Evolutionary conservation across 2,113 vertebrate genomes (phyloP), one percentile per base, ranked within the genome.

Genomic region (Aphyosemion australe): DNA sequence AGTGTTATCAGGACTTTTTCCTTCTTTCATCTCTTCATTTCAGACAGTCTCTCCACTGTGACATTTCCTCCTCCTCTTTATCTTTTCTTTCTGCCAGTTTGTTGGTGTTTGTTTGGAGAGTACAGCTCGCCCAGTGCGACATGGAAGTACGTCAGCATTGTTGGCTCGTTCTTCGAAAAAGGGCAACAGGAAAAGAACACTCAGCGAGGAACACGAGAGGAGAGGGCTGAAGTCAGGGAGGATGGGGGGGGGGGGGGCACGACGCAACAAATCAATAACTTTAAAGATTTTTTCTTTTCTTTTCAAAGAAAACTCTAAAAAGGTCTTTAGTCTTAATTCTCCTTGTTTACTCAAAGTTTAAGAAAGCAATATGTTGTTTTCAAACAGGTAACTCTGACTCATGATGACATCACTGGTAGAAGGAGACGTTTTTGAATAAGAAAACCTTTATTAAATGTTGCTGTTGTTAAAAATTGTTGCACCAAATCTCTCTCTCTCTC

Each of bases 111-210:
- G 79, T 87, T 86, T 74, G 74, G 78, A 75, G 61, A 84, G 72
- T 13, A 56, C 58, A 65, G 75, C 47, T 77, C 37, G 47, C 64
- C 71, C 78, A 63, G 76, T 49, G 21, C 39, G 32, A 82, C 67
- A 15, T 75, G 84, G 84, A 90, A 88, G 77, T 88, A 87, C 84
- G 84, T 88, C 84, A 89, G 61, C 47, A n/a, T 18, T 41, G 69
- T 52, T 80, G 80, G 78, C 82, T 65, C 3, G 15, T 59, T 78
- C 82, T 54, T 74, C 34, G 78, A 66, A 74, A 26, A 79, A 81
- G 80, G 76, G 74, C 86, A 88, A 84, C 86, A 89, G 84, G 86
- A 89, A 89, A 67, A 77, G 74, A 80, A 62, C 76, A 80, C 80
- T 88, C 82, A 79, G 73, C 19, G 65, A 58, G 50, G 50, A 69